Evolutionary conservation across 2,113 vertebrate species (phyloP).

Genomic region (Pandion haliaetus): DNA sequence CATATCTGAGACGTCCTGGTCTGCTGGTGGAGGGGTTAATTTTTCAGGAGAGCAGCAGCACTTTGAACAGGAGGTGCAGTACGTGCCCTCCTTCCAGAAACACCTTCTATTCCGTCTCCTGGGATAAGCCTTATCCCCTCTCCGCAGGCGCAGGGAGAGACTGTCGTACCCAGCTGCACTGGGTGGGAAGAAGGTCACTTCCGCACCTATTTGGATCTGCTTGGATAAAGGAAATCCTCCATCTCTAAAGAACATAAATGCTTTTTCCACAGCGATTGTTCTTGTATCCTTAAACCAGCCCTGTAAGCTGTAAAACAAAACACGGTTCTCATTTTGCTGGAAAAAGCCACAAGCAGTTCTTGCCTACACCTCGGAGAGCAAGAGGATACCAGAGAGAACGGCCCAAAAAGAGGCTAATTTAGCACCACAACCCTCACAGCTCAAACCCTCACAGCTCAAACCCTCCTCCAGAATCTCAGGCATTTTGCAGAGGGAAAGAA

Average conservation of each 20-base stretch:
- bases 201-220: background rate
- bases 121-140: no score
- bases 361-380: background rate
- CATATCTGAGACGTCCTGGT: no score
- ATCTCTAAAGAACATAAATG: no score
- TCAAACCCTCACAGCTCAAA: background rate
- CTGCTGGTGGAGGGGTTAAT: background rate
- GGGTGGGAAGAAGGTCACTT: background rate
- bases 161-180: rapidly evolving
- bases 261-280: background rate
- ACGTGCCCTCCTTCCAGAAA: background rate
- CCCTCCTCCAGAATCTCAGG: background rate
- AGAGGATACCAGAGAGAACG: background rate
- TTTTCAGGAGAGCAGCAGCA: background rate
- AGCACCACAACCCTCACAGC: background rate
- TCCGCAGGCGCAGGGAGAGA: rapidly evolving
- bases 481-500: background rate
- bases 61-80: background rate
- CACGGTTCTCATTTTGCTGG: background rate
- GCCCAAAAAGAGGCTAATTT: background rate
- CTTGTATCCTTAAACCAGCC: no score
- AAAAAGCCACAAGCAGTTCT: background rate
- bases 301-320: no score
- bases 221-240: background rate
- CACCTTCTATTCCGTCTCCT: background rate